Base-by-base conservation (phyloP, 2,113 vertebrate genomes). In the Peromyscus maniculatus region DNA sequence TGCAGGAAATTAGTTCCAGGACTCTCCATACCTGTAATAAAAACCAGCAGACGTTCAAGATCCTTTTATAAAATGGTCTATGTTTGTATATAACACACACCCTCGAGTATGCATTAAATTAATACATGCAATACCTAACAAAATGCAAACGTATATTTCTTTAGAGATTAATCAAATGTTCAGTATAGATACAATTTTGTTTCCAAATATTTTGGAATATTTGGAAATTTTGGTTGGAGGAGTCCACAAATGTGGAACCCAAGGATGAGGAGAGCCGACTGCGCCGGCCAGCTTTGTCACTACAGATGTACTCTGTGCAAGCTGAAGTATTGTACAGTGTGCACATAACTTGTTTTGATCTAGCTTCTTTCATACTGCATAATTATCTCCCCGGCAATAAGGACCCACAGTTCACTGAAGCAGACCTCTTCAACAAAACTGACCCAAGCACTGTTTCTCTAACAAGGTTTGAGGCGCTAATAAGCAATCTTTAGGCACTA, bases 391-490 rank as follows among this genome's bases (percentile, higher is more conserved):
- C 69, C 39, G 89, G 86, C 28, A 13, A 59, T 57, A 57, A 57
- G 74, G 82, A 72, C 77, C 28, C 43, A 77, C 57, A 87, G 26
- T 93, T 96, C 87, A 55, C 71, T 74, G 24, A 91, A 90, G 64
- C 57, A 75, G 66, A 28, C 87, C 49, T 92, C 46, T 72, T 64
- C 80, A 93, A 59, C 57, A 91, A 95, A 93, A 82, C 13, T 43
- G 24, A 79, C 57, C 24, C 22, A 84, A 74, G 16, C 80, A 52
- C 21, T 66, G 15, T 62, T 93, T 95, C 55, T 22, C 28, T 49
- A 86, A 67, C 57, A 94, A 71, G 22, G n/a, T 90, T 92, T 91
- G 36, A 1, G 21, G 6, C 43, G 26, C 46, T 91, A 93, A 33
- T 87, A 78, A 95, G 92, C 49, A 88, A 4, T 83, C 49, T 74